Conservation (phyloP, 1,140 invertebrate genomes). For the Eufriesea mexicana region DNA sequence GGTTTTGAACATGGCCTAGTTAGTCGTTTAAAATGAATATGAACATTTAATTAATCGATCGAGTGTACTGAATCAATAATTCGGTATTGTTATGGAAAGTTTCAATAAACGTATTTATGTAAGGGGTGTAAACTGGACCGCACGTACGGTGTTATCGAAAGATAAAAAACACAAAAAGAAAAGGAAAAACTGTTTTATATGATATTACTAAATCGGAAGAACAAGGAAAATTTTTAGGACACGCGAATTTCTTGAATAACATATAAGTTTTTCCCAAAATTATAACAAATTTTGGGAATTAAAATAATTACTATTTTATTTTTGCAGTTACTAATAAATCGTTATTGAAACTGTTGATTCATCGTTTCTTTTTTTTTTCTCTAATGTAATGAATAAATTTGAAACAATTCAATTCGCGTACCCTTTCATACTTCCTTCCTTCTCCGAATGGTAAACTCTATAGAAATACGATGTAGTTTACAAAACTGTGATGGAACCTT, state of each 20-base stretch:
- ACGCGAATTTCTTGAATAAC: neutral
- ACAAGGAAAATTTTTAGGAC: neutral
- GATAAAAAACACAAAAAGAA: neutral
- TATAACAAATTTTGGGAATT: neutral
- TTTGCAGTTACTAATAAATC: neutral
- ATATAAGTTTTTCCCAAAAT: neutral
- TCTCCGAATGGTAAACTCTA: slow-evolving; percentile 39
- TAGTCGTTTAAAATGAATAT: slow-evolving; percentile 40
- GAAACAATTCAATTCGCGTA: neutral
- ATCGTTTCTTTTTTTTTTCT: neutral
- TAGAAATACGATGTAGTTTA: slow-evolving; percentile 54
- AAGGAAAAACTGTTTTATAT: slow-evolving; percentile 9
- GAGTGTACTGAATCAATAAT: slow-evolving; percentile 37
- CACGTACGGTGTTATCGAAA: slow-evolving; percentile 13
- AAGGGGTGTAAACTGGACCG: slow-evolving; percentile 15
- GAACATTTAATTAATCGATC: slow-evolving; percentile 37
- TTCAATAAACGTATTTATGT: slow-evolving; percentile 29
- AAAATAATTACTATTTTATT: neutral
- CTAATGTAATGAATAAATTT: neutral
- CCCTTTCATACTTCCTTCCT: slow-evolving; percentile 6
- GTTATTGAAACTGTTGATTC: neutral
- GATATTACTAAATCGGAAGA: slow-evolving; percentile 34
- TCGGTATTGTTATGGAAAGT: slow-evolving; percentile 38
- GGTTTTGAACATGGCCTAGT: slow-evolving; percentile 36
- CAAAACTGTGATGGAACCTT: slow-evolving; percentile 52